Base-by-base conservation (phyloP, 2,113 vertebrate species). In the Syngnathoides biaculeatus region DNA sequence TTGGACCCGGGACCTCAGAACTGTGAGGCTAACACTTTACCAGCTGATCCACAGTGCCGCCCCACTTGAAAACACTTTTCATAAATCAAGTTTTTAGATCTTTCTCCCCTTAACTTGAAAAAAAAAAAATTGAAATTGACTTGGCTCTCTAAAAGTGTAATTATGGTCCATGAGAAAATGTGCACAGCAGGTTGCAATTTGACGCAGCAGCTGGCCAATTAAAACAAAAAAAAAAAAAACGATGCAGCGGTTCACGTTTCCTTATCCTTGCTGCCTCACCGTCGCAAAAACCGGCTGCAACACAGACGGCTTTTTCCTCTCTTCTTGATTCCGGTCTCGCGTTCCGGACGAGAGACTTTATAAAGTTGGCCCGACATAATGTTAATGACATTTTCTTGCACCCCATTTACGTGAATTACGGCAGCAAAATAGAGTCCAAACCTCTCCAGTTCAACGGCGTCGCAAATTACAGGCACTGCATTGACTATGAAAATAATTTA, bases 401-500 rank as follows among this genome's bases (percentile, higher is more conserved):
- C 4, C 11, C 59, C 38, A 62, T 42, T 42, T 26, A 12, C 22
- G 19, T 62, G 60, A 62, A 9, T 43, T 14, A 26, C 26, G n/a
- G 7, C 35, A 4, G 10, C 2, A 15, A 24, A 62, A 62, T 43
- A 43, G 8, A 43, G 60, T 15, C 39, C 22, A 43, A 62, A 26
- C 22, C 39, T 62, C 60, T 62, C 17, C 22, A 62, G 8, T 43
- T 62, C 60, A 62, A 43, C 60, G 43, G 40, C 12, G 40, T n/a
- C 13, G 22, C 60, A 62, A 43, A 43, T 62, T 62, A 43, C 13
- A 62, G 40, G 40, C 39, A 43, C 55, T 57, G 26, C 55, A 14
- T 57, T 57, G 55, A 57, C 60, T 62, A 62, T 62, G 17, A 62
- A 62, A 62, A 62, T 45, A 62, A 62, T 62, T 62, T 45, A 62